Percentiles rank a stretch among this genome's conserved stretches.
These are phyloP conservation scores for Petrolisthes manimaculis DNA, from an alignment of 2,888 invertebrate species.

Conservation along the genomic window DNA sequence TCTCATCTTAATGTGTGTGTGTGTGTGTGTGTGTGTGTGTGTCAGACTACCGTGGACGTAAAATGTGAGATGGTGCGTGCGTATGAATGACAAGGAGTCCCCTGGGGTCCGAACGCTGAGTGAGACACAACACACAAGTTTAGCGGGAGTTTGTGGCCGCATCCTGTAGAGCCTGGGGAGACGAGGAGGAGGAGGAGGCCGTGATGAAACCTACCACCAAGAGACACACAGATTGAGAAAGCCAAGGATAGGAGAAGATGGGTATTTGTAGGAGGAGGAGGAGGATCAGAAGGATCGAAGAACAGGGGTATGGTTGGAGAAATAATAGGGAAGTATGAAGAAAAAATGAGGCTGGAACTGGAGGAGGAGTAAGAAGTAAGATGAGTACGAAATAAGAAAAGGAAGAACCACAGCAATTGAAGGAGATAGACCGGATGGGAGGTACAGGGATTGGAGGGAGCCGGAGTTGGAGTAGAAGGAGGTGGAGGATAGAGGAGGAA, in stretches of 20 bases:
- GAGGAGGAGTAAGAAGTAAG: constrained; percentile 2
- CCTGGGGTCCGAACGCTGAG: not conserved
- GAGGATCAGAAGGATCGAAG: constrained; percentile 19
- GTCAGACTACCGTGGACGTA: not conserved
- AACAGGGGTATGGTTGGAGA: not conserved
- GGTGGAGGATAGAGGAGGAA: not conserved
- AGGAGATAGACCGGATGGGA: too few relatives aligned
- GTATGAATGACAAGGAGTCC: not conserved
- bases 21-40: constrained; percentile 29
- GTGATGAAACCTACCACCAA: too few relatives aligned
- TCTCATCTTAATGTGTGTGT: constrained; percentile 20
- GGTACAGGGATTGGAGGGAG: not conserved
- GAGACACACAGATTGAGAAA: not conserved
- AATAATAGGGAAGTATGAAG: not conserved
- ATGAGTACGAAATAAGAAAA: not conserved
- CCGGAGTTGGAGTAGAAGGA: not conserved
- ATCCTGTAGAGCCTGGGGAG: not conserved
- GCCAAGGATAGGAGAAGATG: not conserved
- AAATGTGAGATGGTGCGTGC: not conserved
- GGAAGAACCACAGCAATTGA: too few relatives aligned
- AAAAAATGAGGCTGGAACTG: not conserved
- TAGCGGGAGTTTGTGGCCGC: constrained; percentile 23
- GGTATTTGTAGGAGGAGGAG: not conserved
- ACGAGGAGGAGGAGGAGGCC: not conserved
- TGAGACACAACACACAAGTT: constrained; percentile 40